Evolutionary conservation across 2,113 vertebrate genomes (phyloP).

Genomic region (Setophaga kirtlandii): DNA sequence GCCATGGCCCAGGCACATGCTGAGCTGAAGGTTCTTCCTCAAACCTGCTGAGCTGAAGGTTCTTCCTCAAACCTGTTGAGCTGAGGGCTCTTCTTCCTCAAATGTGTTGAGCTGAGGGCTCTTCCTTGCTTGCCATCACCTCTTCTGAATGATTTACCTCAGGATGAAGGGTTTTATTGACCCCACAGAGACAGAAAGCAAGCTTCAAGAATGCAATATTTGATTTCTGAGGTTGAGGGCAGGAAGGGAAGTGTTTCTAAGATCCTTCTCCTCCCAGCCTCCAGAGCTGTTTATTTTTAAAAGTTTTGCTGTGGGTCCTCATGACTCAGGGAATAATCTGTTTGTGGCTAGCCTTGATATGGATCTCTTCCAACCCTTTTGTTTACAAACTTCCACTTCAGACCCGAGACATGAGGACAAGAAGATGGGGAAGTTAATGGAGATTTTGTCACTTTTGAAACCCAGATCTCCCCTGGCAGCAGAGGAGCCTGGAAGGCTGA

Average conservation of each 20-base stretch:
- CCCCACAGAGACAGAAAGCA: background rate
- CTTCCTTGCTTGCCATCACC: background rate
- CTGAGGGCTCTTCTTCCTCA: background rate
- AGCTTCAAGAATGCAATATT: background rate
- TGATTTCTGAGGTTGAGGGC: background rate
- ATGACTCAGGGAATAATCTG: constrained; percentile 19
- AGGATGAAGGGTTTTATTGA: background rate
- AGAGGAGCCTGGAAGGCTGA: background rate
- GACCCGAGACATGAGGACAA: background rate
- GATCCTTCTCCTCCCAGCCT: background rate
- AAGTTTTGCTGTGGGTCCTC: background rate
- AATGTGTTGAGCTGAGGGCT: background rate
- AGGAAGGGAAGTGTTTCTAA: constrained; percentile 23
- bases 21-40: background rate
- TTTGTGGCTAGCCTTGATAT: background rate
- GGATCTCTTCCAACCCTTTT: constrained; percentile 24
- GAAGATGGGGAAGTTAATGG: background rate
- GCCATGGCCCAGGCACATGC: background rate
- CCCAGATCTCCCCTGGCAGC: background rate
- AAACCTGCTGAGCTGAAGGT: background rate
- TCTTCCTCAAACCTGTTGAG: background rate
- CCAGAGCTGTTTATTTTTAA: constrained; percentile 24
- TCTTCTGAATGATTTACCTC: background rate
- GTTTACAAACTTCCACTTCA: constrained; percentile 30
- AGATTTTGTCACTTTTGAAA: background rate